These are phyloP conservation scores for Caenorhabditis briggsae DNA, from an alignment of 1,140 invertebrate genomes.

Conservation along the genomic window DNA sequence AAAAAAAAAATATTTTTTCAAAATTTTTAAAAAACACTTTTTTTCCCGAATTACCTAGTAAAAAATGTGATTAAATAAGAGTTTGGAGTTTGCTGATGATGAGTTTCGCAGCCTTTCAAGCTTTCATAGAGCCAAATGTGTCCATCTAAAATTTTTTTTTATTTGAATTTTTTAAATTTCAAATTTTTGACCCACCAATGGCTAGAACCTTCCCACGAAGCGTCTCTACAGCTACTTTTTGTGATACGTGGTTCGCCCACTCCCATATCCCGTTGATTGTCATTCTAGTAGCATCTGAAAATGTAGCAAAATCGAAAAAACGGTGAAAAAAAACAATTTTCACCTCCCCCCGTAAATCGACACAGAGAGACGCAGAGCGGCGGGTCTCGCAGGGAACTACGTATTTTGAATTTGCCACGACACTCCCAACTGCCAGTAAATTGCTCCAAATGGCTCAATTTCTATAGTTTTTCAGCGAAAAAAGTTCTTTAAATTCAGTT, in stretches of 20 bases:
- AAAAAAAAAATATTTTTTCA: too few relatives aligned
- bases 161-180: not conserved
- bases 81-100: constrained; percentile 34
- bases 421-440: not conserved
- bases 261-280: constrained; percentile 50
- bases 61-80: constrained; percentile 37
- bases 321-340: not conserved
- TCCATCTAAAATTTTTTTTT: constrained; percentile 25
- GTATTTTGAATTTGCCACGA: constrained; percentile 46
- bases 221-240: constrained; percentile 38
- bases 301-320: not conserved
- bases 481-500: too few relatives aligned
- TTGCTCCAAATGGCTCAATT: constrained; percentile 24
- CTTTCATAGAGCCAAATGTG: constrained; percentile 59
- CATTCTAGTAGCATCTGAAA: constrained; percentile 53
- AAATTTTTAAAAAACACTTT: too few relatives aligned
- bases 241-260: constrained; percentile 40
- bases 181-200: constrained; percentile 30
- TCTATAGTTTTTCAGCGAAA: not conserved
- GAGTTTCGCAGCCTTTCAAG: constrained; percentile 47
- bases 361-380: not conserved
- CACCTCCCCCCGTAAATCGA: not conserved
- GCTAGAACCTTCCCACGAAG: constrained; percentile 42
- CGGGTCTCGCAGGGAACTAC: constrained; percentile 36
- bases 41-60: not conserved